Base-by-base conservation (phyloP, 2,888 invertebrate genomes). In the Cryptocheilus praepositus region DNA sequence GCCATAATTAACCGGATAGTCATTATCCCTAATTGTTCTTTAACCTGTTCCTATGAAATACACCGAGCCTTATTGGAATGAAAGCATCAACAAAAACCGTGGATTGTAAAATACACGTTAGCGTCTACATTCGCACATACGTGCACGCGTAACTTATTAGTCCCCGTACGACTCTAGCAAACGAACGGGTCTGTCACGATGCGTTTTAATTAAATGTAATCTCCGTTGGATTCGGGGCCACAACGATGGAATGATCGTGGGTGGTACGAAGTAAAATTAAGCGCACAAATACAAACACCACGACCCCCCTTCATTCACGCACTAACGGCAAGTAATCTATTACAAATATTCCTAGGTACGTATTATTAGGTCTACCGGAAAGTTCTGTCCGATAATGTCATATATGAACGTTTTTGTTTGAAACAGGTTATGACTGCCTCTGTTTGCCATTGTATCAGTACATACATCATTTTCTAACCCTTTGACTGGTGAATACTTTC, bases 191-290 rank as follows among this genome's bases (percentile, higher is more conserved):
- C 36, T 46, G n/a, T 54, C 70, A 64, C 61, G 64, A 74, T 76
- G 77, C 63, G 75, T 79, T 79, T 77, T 79, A 79, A 79, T 79
- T 77, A 79, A 77, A 73, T 55, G 67, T 61, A 71, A 73, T 73
- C 70, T 70, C 56, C 58, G 53, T 60, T 28, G 58, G 36, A 51
- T 36, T 36, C 36, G 5, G 36, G 62, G 52, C 49, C 15, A 68
- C 51, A 49, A 45, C 19, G 22, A 25, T 28, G 22, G 55, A 76
- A 28, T 57, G 66, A 77, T 71, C 71, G 60, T 61, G 63, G 61
- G 69, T 70, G 36, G 36, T 1, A 36, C 8, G 16, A 8, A 8
- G 13, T 8, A 49, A 18, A 19, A 49, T 49, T 11, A 49, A 49
- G 16, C 49, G 49, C 16, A 49, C 7, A 16, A 19, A 49, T 25